Evolutionary conservation across 2,888 invertebrate genomes (phyloP), one percentile per base, ranked within the genome.

Genomic region (Altica lythri): DNA sequence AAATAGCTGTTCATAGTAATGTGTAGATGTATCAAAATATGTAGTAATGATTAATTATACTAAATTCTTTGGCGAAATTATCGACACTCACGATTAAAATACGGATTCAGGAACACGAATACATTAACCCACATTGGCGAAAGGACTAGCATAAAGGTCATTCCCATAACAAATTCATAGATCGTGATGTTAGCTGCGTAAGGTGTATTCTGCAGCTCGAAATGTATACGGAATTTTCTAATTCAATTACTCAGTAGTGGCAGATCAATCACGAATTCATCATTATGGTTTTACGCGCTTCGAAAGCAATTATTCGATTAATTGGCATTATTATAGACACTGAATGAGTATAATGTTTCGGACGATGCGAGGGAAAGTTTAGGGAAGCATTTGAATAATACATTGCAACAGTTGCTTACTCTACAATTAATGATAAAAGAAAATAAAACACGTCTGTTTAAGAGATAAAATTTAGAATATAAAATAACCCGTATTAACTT

Each of bases 191-290:
- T 22, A 19, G 13, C 32, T 45, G 45, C 45, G 45, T 45, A 45
- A 45, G 34, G 32, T 32, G 9, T 13, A 22, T 34, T 34, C 16
- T 34, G 34, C 16, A 9, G n/a, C 27, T 16, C 37, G 5, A 17
- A 10, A 40, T 40, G 17, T 5, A 25, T 29, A 27, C 13, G 14
- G 14, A 25, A 22, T 34, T 48, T 48, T 43, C 37, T 43, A 51
- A 51, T 44, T 35, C 37, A 42, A 42, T 43, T 43, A 29, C 30
- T 43, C 25, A 14, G 42, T 37, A 53, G 43, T 53, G 43, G 48
- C 29, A 43, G 27, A 53, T 17, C 6, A 14, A 22, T 53, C 53
- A 53, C 53, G 53, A 53, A n/a, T 30, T 48, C 29, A 29, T 44
- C 53, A 37, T 53, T 48, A 48, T 10, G 38, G 32, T 46, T 52